These are phyloP conservation scores for Gambusia yucatana DNA, from an alignment of 2,797 vertebrate species.

Conservation along the genomic window DNA sequence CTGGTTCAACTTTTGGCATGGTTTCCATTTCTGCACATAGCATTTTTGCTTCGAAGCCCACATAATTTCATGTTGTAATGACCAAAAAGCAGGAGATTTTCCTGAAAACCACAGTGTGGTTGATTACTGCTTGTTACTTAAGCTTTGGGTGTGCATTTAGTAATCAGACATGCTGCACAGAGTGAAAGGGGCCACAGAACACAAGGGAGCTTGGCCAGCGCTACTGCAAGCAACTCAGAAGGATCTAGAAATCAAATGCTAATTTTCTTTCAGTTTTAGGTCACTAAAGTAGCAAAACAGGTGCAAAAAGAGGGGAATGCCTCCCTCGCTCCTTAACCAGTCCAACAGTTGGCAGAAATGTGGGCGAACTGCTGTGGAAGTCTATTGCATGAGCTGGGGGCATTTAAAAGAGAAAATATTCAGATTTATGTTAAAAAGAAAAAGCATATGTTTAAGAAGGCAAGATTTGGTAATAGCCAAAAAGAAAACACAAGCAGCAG, in stretches of 20 bases:
- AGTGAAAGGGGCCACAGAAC: constrained; percentile 10
- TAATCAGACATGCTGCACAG: constrained; percentile 40
- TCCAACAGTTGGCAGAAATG: constrained; percentile 30
- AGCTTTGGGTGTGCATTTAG: constrained; percentile 25
- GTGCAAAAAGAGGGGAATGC: constrained; percentile 23
- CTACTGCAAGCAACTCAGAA: constrained; percentile 19
- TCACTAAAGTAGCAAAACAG: constrained; percentile 30
- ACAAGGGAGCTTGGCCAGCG: constrained; percentile 11
- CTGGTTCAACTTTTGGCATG: not conserved
- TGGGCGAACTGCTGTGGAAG: constrained; percentile 38
- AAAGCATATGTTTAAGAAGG: not conserved
- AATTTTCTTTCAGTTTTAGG: constrained; percentile 29
- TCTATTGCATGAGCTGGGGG: constrained; percentile 7
- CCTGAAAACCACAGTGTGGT: constrained; percentile 2
- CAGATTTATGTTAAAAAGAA: constrained; percentile 4
- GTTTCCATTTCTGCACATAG: not conserved
- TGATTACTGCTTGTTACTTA: constrained; percentile 26
- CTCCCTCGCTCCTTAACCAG: constrained; percentile 15
- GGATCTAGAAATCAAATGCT: constrained; percentile 26
- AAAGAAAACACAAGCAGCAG: not conserved
- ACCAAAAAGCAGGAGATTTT: constrained; percentile 8
- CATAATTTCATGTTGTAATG: constrained; percentile 7
- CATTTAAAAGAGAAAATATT: not conserved
- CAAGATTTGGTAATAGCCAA: not conserved
- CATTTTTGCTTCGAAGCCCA: not conserved